Conservation (phyloP, 2,797 vertebrate species). For the Chaenodraco wilsoni region DNA sequence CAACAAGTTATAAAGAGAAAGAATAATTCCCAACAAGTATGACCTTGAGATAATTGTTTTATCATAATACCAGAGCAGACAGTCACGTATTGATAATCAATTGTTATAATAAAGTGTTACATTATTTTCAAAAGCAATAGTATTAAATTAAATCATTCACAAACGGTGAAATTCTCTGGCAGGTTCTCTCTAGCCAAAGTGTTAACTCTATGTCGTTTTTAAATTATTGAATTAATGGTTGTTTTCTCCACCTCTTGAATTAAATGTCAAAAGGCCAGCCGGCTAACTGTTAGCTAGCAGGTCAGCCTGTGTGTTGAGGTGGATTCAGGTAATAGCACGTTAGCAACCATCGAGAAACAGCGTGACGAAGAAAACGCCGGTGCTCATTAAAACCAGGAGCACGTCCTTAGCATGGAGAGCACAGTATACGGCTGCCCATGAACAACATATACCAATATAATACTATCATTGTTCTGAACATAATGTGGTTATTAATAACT, state of each 20-base stretch:
- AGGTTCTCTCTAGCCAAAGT: neutral
- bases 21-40: neutral
- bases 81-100: neutral
- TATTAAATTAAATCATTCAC: neutral
- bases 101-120: neutral
- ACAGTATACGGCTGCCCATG: accelerated
- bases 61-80: neutral
- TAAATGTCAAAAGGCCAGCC: accelerated
- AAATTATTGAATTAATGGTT: neutral
- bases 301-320: constrained; percentile 5
- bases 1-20: neutral
- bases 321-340: neutral
- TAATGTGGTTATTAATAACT: accelerated
- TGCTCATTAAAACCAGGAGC: neutral
- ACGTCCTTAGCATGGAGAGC: neutral
- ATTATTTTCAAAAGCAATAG: neutral
- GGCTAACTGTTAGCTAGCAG: neutral
- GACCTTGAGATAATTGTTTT: neutral
- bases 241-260: too few relatives aligned
- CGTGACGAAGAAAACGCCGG: constrained; percentile 36
- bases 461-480: accelerated
- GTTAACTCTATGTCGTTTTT: neutral
- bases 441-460: neutral
- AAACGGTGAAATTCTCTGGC: neutral
- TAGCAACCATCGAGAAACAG: neutral